A percentile compares a stretch with the other conserved stretches of the same genome.
phyloP scores from a whole-genome alignment of 2,113 vertebrate genomes.

The Cnemophilus loriae region DNA sequence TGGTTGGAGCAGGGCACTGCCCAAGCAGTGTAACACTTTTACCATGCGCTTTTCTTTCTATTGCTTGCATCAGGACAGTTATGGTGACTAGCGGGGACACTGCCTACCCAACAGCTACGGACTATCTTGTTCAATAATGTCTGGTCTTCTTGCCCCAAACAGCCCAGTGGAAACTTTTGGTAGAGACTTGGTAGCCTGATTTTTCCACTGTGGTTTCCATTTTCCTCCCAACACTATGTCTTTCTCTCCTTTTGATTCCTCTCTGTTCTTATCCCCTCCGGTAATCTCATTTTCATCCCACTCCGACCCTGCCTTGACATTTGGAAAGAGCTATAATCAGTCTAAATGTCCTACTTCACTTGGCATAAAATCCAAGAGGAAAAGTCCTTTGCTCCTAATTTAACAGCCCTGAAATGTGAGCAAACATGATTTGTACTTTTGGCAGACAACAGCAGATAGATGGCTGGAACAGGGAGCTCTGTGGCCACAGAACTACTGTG shows the following conservation, averaged over 20 bases:
- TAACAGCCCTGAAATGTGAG: neutral
- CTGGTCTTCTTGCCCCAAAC: neutral
- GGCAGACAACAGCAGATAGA: neutral
- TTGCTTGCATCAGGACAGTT: neutral
- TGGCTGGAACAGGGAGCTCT: neutral
- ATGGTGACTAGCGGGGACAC: neutral
- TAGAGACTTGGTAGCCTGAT: neutral
- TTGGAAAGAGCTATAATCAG: neutral
- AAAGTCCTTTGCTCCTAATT: neutral
- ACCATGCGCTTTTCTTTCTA: neutral
- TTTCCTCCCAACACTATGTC: neutral
- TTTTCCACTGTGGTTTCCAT: neutral
- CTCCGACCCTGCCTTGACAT: neutral
- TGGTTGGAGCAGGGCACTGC: neutral
- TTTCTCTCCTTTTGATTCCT: neutral
- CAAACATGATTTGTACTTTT: conserved; percentile 3
- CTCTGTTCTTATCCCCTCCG: neutral
- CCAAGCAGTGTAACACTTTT: neutral
- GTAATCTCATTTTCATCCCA: neutral
- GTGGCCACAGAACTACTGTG: neutral
- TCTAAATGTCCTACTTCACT: neutral
- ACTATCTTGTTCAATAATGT: neutral
- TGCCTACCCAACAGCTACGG: neutral
- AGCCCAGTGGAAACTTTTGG: neutral
- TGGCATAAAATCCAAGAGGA: neutral